phyloP scores from a whole-genome alignment of 37 sponge, comb jelly and placozoan genomes.

The Bolinopsis microptera region DNA sequence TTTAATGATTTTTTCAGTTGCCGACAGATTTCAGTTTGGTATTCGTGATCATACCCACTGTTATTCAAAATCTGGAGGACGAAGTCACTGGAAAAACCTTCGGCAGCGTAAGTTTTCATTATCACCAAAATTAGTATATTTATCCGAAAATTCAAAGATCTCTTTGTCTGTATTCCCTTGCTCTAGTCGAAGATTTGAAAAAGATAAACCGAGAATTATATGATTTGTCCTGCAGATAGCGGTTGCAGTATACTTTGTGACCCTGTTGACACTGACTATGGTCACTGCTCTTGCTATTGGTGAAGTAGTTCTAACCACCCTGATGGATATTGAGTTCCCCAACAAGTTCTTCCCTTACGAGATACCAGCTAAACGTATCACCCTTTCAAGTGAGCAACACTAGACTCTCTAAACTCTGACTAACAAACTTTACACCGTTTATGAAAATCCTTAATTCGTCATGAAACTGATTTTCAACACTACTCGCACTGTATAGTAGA shows the following conservation, averaged over 20 bases:
- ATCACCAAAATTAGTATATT: too few relatives aligned
- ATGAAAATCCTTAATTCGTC: too few relatives aligned
- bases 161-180: too few relatives aligned
- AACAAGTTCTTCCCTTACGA: constrained; percentile 28
- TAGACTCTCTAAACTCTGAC: too few relatives aligned
- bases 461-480: too few relatives aligned
- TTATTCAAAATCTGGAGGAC: not conserved
- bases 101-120: not conserved
- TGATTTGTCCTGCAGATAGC: not conserved
- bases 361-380: not conserved
- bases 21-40: constrained; percentile 23
- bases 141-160: too few relatives aligned
- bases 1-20: constrained; percentile 29
- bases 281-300: constrained; percentile 27
- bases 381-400: constrained; percentile 1
- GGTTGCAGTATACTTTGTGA: constrained; percentile 39
- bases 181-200: too few relatives aligned
- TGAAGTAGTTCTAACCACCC: constrained; percentile 18
- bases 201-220: not conserved
- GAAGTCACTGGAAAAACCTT: not conserved
- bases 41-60: constrained; percentile 39
- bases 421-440: too few relatives aligned
- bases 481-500: too few relatives aligned
- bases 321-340: constrained; percentile 62
- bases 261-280: not conserved